Percentiles rank a stretch among this genome's conserved stretches.
Conservation (phyloP, 2,797 vertebrate genomes). For the Cuculus canorus region DNA sequence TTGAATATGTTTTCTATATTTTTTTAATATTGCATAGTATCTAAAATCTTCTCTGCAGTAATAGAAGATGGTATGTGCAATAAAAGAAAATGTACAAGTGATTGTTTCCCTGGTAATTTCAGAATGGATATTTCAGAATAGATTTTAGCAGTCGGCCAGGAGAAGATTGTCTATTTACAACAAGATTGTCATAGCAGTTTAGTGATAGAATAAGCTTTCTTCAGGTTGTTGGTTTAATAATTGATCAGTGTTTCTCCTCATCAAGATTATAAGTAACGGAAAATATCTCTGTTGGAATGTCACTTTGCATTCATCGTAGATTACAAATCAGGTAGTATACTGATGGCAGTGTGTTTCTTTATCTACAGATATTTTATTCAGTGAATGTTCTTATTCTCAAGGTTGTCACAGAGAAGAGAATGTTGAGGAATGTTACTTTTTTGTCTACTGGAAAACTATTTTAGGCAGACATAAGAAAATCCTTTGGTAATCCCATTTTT, state of each 20-base stretch:
- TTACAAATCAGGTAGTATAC: neutral
- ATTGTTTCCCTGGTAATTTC: rapidly evolving
- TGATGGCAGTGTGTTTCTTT: neutral
- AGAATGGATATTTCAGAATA: neutral
- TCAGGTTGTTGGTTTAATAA: neutral
- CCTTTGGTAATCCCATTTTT: neutral
- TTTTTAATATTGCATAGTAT: neutral
- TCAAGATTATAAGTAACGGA: neutral
- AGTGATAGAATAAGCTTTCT: neutral
- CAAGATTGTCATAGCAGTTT: neutral
- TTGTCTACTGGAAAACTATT: neutral
- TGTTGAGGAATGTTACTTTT: neutral
- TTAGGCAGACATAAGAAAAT: neutral
- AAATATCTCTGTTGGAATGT: neutral
- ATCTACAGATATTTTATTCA: neutral
- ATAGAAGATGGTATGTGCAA: neutral
- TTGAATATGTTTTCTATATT: neutral
- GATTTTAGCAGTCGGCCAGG: neutral
- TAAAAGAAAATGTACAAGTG: neutral
- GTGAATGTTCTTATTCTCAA: neutral
- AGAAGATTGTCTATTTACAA: neutral
- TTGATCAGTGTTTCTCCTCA: neutral
- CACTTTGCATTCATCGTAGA: neutral
- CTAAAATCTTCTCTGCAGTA: neutral
- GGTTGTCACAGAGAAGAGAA: neutral